Evolutionary conservation across 2,797 vertebrate genomes (phyloP).

Genomic region (Diglossa cyanea): DNA sequence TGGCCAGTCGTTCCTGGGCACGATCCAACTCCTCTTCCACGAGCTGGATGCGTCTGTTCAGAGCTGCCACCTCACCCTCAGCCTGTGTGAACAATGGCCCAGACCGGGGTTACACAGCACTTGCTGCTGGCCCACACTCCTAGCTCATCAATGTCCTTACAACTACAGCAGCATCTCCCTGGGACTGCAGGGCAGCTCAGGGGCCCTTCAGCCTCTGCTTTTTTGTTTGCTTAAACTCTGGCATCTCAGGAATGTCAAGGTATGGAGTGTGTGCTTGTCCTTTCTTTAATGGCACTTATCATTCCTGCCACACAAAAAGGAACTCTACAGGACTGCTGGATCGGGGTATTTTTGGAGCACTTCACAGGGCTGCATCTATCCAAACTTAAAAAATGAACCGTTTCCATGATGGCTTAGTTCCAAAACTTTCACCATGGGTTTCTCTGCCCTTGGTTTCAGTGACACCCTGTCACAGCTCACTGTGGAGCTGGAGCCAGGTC

Average conservation of each 20-base stretch:
- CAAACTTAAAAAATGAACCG: not conserved
- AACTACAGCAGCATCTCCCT: not conserved
- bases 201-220: not conserved
- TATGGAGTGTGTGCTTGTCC: not conserved
- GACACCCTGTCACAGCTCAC: not conserved
- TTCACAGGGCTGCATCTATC: not conserved
- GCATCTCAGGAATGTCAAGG: slow-evolving; percentile 54
- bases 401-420: not conserved
- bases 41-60: slow-evolving; percentile 97
- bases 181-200: not conserved
- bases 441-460: not conserved
- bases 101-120: not conserved
- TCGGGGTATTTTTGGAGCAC: not conserved
- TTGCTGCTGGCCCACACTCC: not conserved
- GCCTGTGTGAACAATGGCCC: slow-evolving; percentile 76
- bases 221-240: slow-evolving; percentile 6
- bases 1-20: slow-evolving; percentile 92
- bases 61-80: slow-evolving; percentile 92
- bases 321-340: accelerated
- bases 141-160: not conserved
- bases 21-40: slow-evolving; percentile 98
- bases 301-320: not conserved
- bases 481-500: not conserved
- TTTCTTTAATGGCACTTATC: not conserved
- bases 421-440: not conserved